Evolutionary conservation across 2,888 invertebrate genomes (phyloP), one percentile per base, ranked within the genome.

Genomic region (Gerris lacustris): DNA sequence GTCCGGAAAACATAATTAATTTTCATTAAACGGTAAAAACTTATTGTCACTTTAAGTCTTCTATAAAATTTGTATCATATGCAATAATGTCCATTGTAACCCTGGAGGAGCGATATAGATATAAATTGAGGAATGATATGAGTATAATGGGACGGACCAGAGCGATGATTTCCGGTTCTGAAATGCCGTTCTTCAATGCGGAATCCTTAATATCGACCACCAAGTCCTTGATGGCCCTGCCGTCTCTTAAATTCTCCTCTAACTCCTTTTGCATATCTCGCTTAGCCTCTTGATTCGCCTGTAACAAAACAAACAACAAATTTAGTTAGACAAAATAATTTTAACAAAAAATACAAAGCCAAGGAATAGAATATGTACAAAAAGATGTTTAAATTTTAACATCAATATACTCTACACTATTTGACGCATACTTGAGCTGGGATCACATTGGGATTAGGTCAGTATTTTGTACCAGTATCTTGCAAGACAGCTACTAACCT

Each of bases 81-180:
- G 31, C 31, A 31, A 31, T 31, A 31, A 31, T 2, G 1, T 1
- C 4, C 31, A 31, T 31, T 31, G 31, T 31, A 2, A 4, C 31
- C 1, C 31, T 31, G 1, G 31, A 31, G 31, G 31, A 31, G 31
- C 2, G 31, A 31, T 31, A 31, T 31, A 31, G 31, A 31, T 31
- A 31, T 31, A 31, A 31, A 31, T 31, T 31, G 31, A 31, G 31
- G 31, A 31, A 31, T 31, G 31, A 4, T 31, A 31, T n/a, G 4
- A 31, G 31, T 31, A 31, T 31, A 31, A 31, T 2, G 31, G 4
- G 2, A 31, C 31, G 4, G 4, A 31, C 92, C 82, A 94, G 86
- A 78, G 89, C 87, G 77, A 92, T 88, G 77, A 92, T 88, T 83
- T 96, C 96, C 80, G 94, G 91, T 81, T 96, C 96, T 70, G 90